Conservation (phyloP, 2,797 vertebrate genomes). For the Delichon dasypus region DNA sequence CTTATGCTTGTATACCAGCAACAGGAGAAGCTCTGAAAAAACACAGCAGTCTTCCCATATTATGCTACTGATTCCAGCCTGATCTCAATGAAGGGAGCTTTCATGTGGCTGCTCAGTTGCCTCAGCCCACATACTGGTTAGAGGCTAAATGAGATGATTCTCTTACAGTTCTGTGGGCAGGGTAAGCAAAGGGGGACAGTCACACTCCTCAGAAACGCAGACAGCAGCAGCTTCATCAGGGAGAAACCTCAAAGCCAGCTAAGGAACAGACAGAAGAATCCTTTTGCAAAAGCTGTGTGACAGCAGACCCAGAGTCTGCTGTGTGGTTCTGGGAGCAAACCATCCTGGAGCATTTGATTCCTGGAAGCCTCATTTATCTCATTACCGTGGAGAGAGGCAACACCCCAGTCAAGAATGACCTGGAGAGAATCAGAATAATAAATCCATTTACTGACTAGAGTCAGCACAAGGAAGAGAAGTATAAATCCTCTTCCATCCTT, state of each 20-base stretch:
- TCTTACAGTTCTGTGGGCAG: neutral
- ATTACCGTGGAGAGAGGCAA: conserved; percentile 13
- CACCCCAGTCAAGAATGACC: conserved; percentile 23
- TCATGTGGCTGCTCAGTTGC: neutral
- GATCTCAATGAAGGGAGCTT: neutral
- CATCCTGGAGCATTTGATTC: neutral
- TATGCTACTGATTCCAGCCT: neutral
- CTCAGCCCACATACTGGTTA: neutral
- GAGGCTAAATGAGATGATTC: neutral
- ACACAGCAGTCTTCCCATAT: neutral
- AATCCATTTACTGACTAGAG: neutral
- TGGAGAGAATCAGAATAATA: conserved; percentile 1
- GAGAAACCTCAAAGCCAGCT: conserved; percentile 5
- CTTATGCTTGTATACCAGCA: neutral
- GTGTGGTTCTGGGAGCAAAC: neutral
- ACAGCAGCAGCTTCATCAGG: neutral
- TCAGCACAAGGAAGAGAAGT: neutral
- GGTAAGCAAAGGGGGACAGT: neutral
- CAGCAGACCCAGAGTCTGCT: neutral
- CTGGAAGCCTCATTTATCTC: neutral
- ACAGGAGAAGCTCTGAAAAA: neutral
- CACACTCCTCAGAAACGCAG: neutral
- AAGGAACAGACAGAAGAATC: neutral
- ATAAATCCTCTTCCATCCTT: neutral
- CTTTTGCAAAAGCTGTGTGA: neutral